These are phyloP conservation scores for Microtus richardsoni DNA, from an alignment of 2,113 vertebrate genomes.

Conservation along the genomic window DNA sequence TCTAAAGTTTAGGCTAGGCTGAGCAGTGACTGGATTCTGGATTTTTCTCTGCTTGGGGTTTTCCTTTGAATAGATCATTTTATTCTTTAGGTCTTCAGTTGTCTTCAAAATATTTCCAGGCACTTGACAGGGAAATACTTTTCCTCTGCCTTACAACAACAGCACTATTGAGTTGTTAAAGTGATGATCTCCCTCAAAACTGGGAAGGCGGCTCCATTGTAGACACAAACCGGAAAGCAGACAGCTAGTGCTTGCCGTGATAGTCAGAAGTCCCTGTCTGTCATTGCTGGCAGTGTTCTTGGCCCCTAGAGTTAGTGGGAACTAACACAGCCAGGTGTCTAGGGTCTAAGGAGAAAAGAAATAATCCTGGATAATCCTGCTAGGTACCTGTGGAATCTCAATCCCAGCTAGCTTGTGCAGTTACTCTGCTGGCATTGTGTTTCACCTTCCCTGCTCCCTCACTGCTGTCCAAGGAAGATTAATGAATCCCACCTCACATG, in stretches of 20 bases:
- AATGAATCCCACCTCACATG: not conserved
- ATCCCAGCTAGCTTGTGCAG: not conserved
- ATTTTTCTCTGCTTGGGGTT: not conserved
- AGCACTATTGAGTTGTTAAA: not conserved
- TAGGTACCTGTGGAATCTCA: not conserved
- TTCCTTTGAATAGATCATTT: not conserved
- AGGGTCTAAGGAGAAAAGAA: not conserved
- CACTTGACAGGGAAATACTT: not conserved
- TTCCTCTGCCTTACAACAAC: not conserved
- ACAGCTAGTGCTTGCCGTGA: fast-evolving
- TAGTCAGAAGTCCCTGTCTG: not conserved
- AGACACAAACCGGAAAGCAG: not conserved
- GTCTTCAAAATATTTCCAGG: constrained; percentile 1
- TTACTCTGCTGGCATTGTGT: not conserved
- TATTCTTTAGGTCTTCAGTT: not conserved
- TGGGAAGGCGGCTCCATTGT: not conserved
- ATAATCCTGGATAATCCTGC: not conserved
- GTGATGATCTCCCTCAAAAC: not conserved
- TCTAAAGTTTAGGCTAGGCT: not conserved
- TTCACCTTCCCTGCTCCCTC: not conserved
- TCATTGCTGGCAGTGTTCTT: not conserved
- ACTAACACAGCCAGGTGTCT: not conserved
- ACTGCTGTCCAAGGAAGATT: not conserved
- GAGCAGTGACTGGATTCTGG: not conserved
- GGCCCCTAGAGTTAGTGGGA: not conserved